Evolutionary conservation across 2,888 invertebrate species (phyloP).

Genomic region (Caenorhabditis becei): DNA sequence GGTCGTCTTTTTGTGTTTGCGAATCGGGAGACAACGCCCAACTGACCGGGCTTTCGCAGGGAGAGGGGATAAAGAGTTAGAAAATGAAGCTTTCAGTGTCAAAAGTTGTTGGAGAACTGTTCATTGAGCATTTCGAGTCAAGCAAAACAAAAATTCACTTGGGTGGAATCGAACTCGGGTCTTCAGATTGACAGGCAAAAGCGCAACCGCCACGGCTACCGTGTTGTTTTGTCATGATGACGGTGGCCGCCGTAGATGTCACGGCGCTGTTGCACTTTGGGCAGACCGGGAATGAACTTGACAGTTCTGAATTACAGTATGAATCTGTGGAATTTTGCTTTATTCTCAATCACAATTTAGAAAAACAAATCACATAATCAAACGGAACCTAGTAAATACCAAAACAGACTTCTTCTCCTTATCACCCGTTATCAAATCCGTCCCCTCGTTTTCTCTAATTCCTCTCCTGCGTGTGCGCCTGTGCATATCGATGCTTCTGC

Average conservation of each 20-base stretch:
- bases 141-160: not conserved
- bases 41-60: no score
- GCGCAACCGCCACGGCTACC: no score
- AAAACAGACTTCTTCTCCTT: not conserved
- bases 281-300: no score
- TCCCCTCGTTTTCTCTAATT: constrained; percentile 4
- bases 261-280: not conserved
- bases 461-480: constrained; percentile 48
- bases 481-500: constrained; percentile 59
- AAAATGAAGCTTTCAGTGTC: no score
- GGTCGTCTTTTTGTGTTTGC: constrained; percentile 15
- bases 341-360: no score
- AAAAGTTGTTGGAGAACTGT: not conserved
- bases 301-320: no score
- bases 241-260: no score
- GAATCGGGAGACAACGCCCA: constrained; percentile 23
- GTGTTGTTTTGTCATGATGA: no score
- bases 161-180: no score
- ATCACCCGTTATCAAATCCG: constrained; percentile 1
- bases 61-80: not conserved
- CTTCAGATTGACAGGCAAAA: no score
- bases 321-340: no score
- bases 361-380: not conserved
- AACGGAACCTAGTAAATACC: not conserved
- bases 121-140: not conserved